phyloP scores from a whole-genome alignment of 2,797 vertebrate genomes.

The Poecilia gillii region DNA sequence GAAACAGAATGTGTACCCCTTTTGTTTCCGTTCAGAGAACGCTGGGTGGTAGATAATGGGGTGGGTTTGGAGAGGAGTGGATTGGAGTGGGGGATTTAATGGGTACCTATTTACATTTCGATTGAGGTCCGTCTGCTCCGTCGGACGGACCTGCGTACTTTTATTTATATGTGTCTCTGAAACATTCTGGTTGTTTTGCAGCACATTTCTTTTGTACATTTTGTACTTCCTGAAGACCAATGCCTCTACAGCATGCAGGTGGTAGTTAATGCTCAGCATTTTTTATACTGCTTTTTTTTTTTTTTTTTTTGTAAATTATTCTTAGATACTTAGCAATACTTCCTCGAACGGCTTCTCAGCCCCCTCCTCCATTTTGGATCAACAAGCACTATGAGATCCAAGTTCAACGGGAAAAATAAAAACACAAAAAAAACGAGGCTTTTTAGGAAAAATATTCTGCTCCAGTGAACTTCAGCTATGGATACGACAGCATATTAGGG shows the following conservation, averaged over 20 bases:
- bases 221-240: constrained; percentile 78
- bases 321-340: constrained; percentile 75
- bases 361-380: constrained; percentile 23
- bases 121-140: constrained; percentile 59
- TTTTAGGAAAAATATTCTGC: constrained; percentile 36
- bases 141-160: constrained; percentile 63
- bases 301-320: constrained; percentile 48
- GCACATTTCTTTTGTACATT: constrained; percentile 83
- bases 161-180: constrained; percentile 77
- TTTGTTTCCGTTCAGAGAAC: constrained; percentile 30
- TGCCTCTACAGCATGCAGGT: constrained; percentile 83
- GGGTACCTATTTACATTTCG: constrained; percentile 44
- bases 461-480: background rate
- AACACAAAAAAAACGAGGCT: constrained; percentile 2
- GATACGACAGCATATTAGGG: no score
- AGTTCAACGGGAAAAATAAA: constrained; percentile 13
- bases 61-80: background rate
- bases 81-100: background rate
- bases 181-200: constrained; percentile 76
- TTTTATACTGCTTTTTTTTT: constrained; percentile 82
- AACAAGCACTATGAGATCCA: constrained; percentile 59
- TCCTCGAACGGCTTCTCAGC: constrained; percentile 54
- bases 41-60: background rate
- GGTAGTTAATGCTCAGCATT: constrained; percentile 76
- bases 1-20: constrained; percentile 72